These are phyloP conservation scores for Andrena fulva DNA, from an alignment of 2,888 invertebrate genomes.

Conservation along the genomic window DNA sequence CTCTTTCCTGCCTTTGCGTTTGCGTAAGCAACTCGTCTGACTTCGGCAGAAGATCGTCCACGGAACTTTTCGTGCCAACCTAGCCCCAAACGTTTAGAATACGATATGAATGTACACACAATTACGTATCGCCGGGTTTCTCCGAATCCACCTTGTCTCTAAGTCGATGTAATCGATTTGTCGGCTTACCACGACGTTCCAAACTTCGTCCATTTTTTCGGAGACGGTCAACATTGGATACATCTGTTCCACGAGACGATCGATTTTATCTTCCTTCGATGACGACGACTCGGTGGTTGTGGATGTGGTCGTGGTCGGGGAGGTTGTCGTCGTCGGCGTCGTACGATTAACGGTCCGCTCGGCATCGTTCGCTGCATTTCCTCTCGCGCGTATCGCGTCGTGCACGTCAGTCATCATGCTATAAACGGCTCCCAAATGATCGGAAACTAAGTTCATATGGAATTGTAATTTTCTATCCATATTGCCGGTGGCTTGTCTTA, in stretches of 20 bases:
- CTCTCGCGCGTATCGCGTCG: conserved; percentile 92
- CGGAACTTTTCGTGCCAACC: conserved; percentile 94
- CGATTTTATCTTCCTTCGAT: conserved; percentile 88
- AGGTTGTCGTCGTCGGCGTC: conserved; percentile 66
- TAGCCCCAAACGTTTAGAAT: conserved; percentile 30
- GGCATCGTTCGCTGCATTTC: conserved; percentile 81
- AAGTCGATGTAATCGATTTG: not conserved
- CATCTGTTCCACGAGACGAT: conserved; percentile 92
- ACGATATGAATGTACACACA: not conserved
- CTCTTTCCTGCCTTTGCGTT: conserved; percentile 94
- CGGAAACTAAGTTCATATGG: conserved; percentile 93
- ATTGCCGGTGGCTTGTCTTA: conserved; percentile 91
- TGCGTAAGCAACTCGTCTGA: conserved; percentile 94
- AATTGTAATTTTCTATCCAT: conserved; percentile 94
- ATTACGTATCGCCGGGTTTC: no score
- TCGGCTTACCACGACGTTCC: conserved; percentile 91
- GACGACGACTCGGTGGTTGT: conserved; percentile 59
- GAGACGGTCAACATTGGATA: conserved; percentile 94
- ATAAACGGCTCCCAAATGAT: conserved; percentile 92
- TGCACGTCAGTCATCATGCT: conserved; percentile 93
- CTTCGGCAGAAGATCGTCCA: conserved; percentile 94
- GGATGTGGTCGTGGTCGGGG: conserved; percentile 86
- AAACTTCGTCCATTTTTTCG: conserved; percentile 96
- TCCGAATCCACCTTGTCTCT: no score
- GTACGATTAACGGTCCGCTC: conserved; percentile 75